Conservation (phyloP, 2,888 invertebrate genomes). For the Plagodis dolabraria region DNA sequence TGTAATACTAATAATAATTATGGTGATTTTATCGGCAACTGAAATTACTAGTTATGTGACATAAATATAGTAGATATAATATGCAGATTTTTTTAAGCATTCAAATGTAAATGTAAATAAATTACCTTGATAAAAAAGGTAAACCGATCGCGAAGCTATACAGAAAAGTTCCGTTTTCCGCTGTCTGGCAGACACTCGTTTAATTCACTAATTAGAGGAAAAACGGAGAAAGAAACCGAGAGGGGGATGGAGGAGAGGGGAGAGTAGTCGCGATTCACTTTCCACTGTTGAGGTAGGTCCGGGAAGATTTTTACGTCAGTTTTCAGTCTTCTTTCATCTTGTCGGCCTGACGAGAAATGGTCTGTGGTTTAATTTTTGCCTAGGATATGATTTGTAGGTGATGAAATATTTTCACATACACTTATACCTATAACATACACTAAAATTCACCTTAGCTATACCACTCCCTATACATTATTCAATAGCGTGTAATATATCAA, state of each 20-base stretch:
- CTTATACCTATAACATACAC: too few relatives aligned
- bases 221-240: slow-evolving; percentile 58
- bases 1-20: too few relatives aligned
- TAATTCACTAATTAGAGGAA: slow-evolving; percentile 78
- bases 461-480: too few relatives aligned
- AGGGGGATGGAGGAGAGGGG: slow-evolving; percentile 45
- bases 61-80: background rate
- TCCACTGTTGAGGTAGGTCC: slow-evolving; percentile 74
- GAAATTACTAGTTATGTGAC: background rate
- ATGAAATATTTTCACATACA: too few relatives aligned
- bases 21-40: too few relatives aligned
- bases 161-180: slow-evolving; percentile 32
- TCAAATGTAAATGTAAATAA: background rate
- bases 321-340: slow-evolving; percentile 68
- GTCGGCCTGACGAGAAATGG: slow-evolving; percentile 54
- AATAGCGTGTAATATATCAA: too few relatives aligned
- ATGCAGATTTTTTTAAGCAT: background rate
- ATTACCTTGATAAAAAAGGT: slow-evolving; percentile 2
- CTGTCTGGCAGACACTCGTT: slow-evolving; percentile 46
- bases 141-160: slow-evolving; percentile 28
- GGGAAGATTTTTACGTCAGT: slow-evolving; percentile 82
- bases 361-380: slow-evolving; percentile 6
- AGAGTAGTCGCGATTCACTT: slow-evolving; percentile 49
- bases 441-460: too few relatives aligned
- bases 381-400: background rate